phyloP scores from a whole-genome alignment of 2,888 invertebrate species.

The Cosmia trapezina region DNA sequence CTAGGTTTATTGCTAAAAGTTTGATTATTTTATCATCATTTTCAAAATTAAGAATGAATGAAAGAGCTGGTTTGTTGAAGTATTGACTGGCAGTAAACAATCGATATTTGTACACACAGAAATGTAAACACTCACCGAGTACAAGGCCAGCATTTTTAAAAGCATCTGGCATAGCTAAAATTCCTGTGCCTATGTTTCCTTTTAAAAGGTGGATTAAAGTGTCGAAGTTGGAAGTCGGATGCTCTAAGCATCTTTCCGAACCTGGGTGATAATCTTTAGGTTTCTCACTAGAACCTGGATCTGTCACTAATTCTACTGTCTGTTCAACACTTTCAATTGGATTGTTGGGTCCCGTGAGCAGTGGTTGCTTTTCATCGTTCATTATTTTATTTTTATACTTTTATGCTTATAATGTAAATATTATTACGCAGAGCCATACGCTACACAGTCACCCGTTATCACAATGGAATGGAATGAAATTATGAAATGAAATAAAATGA shows the following conservation, averaged over 20 bases:
- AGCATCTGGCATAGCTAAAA: slow-evolving; percentile 98
- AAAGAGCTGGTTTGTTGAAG: slow-evolving; percentile 3
- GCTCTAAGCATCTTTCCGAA: slow-evolving; percentile 92
- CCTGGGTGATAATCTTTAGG: slow-evolving; percentile 90
- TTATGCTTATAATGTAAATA: slow-evolving; percentile 65
- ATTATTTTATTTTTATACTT: slow-evolving; percentile 79
- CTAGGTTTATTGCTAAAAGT: background rate
- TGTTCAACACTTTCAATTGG: slow-evolving; percentile 80
- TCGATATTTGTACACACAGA: slow-evolving; percentile 35
- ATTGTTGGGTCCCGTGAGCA: slow-evolving; percentile 88
- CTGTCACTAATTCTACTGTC: slow-evolving; percentile 79
- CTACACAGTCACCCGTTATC: slow-evolving; percentile 54
- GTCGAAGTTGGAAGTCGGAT: slow-evolving; percentile 95
- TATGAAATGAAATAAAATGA: too few relatives aligned
- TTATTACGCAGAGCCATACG: slow-evolving; percentile 62
- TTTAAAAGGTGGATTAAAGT: slow-evolving; percentile 94
- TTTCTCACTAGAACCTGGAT: slow-evolving; percentile 75
- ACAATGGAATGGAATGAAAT: slow-evolving; percentile 48
- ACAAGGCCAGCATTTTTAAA: slow-evolving; percentile 97
- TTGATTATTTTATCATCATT: background rate
- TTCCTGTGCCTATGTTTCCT: slow-evolving; percentile 97
- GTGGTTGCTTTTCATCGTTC: slow-evolving; percentile 93
- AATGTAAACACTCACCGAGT: slow-evolving; percentile 90
- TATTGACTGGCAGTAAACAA: slow-evolving; percentile 14
- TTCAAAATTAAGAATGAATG: background rate